phyloP scores from a whole-genome alignment of 2,113 vertebrate genomes.

The Elephas maximus region DNA sequence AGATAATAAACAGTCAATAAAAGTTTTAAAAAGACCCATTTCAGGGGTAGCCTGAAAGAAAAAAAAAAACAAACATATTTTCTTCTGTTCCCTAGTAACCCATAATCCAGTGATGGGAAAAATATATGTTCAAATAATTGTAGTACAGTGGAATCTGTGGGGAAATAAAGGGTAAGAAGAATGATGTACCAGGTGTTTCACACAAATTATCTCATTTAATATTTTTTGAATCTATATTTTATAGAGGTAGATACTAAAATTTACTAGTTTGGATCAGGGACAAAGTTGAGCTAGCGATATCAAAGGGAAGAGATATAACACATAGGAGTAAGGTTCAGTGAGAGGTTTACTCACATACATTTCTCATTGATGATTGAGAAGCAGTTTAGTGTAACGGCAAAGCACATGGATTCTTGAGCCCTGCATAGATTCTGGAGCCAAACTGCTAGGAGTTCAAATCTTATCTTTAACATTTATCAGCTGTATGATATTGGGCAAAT shows the following conservation, averaged over 20 bases:
- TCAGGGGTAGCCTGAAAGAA: neutral
- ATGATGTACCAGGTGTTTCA: neutral
- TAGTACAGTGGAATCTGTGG: neutral
- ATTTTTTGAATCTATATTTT: neutral
- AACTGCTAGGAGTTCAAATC: neutral
- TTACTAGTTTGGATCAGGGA: neutral
- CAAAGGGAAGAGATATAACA: neutral
- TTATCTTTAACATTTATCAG: neutral
- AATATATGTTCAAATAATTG: neutral
- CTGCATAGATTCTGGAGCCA: neutral
- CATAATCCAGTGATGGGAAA: neutral
- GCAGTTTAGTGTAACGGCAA: neutral
- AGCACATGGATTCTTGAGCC: neutral
- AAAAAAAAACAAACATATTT: too few species aligned
- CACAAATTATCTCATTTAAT: neutral
- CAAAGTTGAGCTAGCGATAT: neutral
- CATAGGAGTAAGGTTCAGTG: neutral
- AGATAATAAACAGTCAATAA: neutral
- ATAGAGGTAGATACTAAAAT: neutral
- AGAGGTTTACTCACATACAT: neutral
- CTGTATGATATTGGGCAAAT: neutral
- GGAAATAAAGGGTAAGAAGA: neutral
- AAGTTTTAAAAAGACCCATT: neutral
- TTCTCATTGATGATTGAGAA: neutral
- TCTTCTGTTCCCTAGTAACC: neutral